Percentiles rank a stretch among this genome's conserved stretches.
phyloP scores from a whole-genome alignment of 2,888 invertebrate species.

The Molorchus minor region DNA sequence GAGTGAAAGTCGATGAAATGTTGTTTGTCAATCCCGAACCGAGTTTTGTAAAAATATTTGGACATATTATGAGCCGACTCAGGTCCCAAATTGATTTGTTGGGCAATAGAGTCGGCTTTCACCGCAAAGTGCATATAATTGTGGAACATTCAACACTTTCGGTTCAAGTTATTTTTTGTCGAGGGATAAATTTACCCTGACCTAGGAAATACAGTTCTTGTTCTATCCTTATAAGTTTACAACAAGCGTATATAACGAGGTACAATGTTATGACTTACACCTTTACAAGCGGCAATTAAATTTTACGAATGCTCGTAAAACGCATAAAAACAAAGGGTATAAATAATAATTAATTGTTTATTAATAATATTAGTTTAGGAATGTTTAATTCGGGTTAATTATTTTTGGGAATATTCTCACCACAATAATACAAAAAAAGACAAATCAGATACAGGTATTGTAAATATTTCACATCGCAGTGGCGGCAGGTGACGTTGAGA shows the following conservation, averaged over 20 bases:
- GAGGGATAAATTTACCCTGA: constrained; percentile 7
- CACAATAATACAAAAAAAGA: too few species aligned
- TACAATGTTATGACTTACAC: constrained; percentile 11
- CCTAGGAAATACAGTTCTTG: constrained; percentile 15
- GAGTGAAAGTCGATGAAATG: constrained; percentile 18
- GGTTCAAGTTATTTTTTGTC: constrained; percentile 27
- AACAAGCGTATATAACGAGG: constrained; percentile 7
- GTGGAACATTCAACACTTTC: constrained; percentile 36
- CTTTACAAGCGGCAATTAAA: constrained; percentile 15
- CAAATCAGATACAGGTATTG: too few species aligned
- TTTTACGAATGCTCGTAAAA: constrained; percentile 15
- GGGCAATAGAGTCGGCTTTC: constrained; percentile 27
- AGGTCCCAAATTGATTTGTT: constrained; percentile 30
- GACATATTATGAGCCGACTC: constrained; percentile 23
- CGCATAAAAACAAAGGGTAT: background rate
- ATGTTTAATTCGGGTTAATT: constrained; percentile 1
- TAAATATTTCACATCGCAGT: too few species aligned
- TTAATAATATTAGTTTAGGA: background rate
- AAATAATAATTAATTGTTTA: constrained; percentile 15
- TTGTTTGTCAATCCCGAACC: constrained; percentile 32
- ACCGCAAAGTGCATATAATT: constrained; percentile 14
- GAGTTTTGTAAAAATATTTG: constrained; percentile 30
- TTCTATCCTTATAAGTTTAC: constrained; percentile 5
- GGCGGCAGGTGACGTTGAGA: too few species aligned
- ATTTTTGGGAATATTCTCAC: background rate